Evolutionary conservation across 2,888 invertebrate genomes (phyloP).

Genomic region (Eurytoma adleriae): DNA sequence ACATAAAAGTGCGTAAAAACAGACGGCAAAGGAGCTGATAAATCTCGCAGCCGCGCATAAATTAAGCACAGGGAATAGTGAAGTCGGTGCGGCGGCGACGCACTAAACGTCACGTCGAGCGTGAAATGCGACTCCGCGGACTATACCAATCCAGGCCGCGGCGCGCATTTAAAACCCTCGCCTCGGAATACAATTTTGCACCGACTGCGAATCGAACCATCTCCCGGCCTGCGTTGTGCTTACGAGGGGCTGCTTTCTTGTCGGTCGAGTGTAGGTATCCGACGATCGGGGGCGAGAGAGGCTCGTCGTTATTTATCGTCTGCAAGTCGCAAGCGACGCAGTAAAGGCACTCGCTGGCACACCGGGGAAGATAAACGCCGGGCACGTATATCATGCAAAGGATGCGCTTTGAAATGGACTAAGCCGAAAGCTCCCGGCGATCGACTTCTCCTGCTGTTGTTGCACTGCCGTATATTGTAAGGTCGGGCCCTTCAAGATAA

Average conservation of each 20-base stretch:
- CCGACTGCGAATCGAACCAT: constrained; percentile 15
- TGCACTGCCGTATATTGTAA: not conserved
- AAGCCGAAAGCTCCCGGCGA: not conserved
- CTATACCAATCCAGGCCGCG: too few relatives aligned
- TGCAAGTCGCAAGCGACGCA: not conserved
- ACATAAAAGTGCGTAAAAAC: not conserved
- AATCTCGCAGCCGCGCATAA: too few relatives aligned
- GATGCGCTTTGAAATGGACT: too few relatives aligned
- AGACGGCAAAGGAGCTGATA: too few relatives aligned
- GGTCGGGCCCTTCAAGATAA: not conserved
- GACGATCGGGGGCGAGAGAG: not conserved
- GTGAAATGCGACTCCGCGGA: too few relatives aligned
- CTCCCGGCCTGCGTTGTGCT: not conserved
- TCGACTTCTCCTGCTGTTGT: not conserved
- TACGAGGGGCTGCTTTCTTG: too few relatives aligned
- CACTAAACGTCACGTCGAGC: not conserved
- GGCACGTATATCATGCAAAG: constrained; percentile 21
- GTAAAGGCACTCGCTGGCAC: not conserved
- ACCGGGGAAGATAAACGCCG: constrained; percentile 42
- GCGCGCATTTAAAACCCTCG: not conserved
- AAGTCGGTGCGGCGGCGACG: not conserved
- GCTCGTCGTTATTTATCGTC: constrained; percentile 21
- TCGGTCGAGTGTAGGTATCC: not conserved
- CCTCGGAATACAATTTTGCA: not conserved
- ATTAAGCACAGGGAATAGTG: not conserved